phyloP scores from a whole-genome alignment of 2,888 invertebrate species.

The Allacma fusca region DNA sequence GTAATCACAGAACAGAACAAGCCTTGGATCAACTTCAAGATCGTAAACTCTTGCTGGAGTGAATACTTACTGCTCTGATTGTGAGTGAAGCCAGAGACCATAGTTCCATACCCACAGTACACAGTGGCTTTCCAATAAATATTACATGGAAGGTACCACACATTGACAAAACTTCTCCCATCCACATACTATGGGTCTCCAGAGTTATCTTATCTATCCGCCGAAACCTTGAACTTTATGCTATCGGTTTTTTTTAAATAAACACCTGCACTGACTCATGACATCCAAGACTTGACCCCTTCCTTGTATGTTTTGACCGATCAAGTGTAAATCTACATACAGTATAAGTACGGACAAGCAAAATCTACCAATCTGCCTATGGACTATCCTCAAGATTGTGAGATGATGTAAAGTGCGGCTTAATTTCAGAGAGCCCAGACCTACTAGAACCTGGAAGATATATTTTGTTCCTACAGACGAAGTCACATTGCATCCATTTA shows the following conservation, averaged over 20 bases:
- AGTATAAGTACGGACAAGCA: not conserved
- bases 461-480: not conserved
- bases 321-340: conserved; percentile 28
- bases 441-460: conserved; percentile 3
- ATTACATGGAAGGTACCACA: too few species aligned
- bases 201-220: conserved; percentile 35
- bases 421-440: not conserved
- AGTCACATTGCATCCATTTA: not conserved
- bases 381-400: not conserved
- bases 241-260: conserved; percentile 41
- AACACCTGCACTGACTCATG: conserved; percentile 40
- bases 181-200: not conserved
- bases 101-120: not conserved
- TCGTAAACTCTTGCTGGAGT: not conserved
- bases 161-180: not conserved
- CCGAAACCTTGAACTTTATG: conserved; percentile 42
- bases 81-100: not conserved
- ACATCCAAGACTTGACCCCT: conserved; percentile 29
- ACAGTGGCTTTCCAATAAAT: not conserved
- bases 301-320: conserved; percentile 34
- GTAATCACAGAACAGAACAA: not conserved
- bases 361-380: not conserved
- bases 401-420: not conserved
- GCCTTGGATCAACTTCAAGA: not conserved
- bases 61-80: not conserved